Percentiles rank a stretch among this genome's conserved stretches.
Evolutionary conservation across 2,797 vertebrate species (phyloP).

Genomic region (Pipistrellus pygmaeus): DNA sequence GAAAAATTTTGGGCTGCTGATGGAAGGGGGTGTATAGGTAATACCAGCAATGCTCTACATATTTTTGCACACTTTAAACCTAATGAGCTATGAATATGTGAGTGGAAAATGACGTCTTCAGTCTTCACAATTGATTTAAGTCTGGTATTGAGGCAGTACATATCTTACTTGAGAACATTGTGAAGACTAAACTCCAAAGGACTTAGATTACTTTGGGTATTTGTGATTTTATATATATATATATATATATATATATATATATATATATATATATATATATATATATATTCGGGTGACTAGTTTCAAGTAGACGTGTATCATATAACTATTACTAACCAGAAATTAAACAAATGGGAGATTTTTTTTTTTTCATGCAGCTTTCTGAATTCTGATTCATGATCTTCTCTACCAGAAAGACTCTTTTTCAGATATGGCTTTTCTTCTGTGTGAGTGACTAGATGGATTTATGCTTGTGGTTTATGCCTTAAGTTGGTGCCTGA

Average conservation of each 20-base stretch:
- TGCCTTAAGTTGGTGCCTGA: conserved; percentile 72
- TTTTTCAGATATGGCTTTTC: conserved; percentile 57
- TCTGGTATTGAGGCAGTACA: background rate
- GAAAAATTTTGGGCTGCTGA: background rate
- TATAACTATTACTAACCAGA: background rate
- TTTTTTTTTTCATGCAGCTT: background rate
- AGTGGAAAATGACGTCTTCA: background rate
- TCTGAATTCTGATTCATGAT: conserved; percentile 9
- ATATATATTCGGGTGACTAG: background rate
- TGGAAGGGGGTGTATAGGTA: background rate
- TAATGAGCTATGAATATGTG: background rate
- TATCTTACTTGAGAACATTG: background rate
- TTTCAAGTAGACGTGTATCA: background rate
- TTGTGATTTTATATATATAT: background rate
- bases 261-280: too few species aligned
- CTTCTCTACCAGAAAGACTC: conserved; percentile 42
- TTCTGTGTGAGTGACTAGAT: conserved; percentile 64
- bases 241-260: too few species aligned
- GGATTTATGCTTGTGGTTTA: conserved; percentile 75
- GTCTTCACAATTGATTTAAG: background rate
- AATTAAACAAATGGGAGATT: background rate
- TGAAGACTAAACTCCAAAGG: conserved; percentile 13
- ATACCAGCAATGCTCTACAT: background rate
- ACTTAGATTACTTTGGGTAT: background rate
- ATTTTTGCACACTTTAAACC: conserved; percentile 23